Evolutionary conservation across 2,113 vertebrate species (phyloP).

Genomic region (Micromys minutus): DNA sequence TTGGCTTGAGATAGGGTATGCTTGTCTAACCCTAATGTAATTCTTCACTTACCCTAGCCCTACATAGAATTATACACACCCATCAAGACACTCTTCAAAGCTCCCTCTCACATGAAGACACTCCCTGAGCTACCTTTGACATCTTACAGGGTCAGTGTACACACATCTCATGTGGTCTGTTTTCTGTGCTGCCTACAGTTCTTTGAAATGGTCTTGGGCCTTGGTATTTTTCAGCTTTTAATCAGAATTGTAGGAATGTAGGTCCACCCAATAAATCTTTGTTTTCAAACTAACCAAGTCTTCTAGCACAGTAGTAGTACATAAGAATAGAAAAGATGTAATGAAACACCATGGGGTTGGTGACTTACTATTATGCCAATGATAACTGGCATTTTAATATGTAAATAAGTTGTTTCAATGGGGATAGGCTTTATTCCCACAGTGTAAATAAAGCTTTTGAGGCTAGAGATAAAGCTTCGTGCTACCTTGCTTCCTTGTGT

Average conservation of each 20-base stretch:
- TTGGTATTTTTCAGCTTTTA: constrained; percentile 31
- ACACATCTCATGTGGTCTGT: not conserved
- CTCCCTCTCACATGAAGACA: not conserved
- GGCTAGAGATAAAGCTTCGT: not conserved
- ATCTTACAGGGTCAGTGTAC: not conserved
- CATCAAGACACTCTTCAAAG: constrained; percentile 33
- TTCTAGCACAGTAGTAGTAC: not conserved
- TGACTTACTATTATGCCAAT: not conserved
- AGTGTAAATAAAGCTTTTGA: not conserved
- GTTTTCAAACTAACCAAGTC: not conserved
- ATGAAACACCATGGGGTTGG: not conserved
- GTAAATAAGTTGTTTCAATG: not conserved
- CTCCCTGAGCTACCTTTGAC: not conserved
- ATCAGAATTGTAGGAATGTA: not conserved
- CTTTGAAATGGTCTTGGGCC: not conserved
- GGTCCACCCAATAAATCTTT: not conserved
- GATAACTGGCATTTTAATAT: not conserved
- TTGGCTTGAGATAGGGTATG: not conserved
- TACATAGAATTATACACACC: not conserved
- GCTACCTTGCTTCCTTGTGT: not conserved
- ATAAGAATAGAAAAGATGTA: not conserved
- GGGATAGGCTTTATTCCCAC: not conserved
- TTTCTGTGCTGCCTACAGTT: not conserved
- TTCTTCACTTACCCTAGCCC: not conserved
- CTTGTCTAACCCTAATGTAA: not conserved